Conservation (phyloP, 2,888 invertebrate species). For the Phaedon cochleariae region DNA sequence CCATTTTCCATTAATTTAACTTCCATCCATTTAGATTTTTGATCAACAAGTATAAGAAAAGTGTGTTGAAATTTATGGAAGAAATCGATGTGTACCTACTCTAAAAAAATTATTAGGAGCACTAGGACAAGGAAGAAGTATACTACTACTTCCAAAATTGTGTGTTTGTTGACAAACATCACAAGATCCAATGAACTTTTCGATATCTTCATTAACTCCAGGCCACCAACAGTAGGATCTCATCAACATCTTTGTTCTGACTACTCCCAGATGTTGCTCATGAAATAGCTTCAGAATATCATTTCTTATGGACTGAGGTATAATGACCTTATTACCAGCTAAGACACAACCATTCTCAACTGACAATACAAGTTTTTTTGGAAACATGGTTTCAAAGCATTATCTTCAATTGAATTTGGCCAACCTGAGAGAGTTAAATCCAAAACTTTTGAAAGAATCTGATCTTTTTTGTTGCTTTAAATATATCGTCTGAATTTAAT, state of each 20-base stretch:
- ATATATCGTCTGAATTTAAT: no score
- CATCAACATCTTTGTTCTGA: conserved; percentile 14
- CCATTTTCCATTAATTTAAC: conserved; percentile 38
- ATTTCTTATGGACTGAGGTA: background rate
- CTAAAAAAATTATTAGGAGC: conserved; percentile 26
- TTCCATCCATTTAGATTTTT: conserved; percentile 39
- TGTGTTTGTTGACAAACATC: conserved; percentile 9
- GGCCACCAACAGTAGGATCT: conserved; percentile 20
- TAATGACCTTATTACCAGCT: conserved; percentile 7
- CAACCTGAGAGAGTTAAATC: no score
- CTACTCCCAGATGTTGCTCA: conserved; percentile 17
- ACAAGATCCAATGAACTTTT: conserved; percentile 7
- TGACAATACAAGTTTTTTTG: conserved; percentile 7
- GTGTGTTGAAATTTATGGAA: conserved; percentile 17
- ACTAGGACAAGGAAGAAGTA: background rate
- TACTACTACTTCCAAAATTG: no score
- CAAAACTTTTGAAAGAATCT: background rate
- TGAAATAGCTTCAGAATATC: conserved; percentile 16
- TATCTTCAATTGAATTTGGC: background rate
- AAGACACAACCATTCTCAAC: background rate
- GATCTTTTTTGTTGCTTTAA: no score
- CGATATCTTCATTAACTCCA: conserved; percentile 14
- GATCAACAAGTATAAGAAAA: conserved; percentile 37
- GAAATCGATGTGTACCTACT: conserved; percentile 34
- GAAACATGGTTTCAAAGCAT: conserved; percentile 11